Base-by-base conservation (phyloP, 2,113 vertebrate genomes). In the Dasyornis broadbenti region DNA sequence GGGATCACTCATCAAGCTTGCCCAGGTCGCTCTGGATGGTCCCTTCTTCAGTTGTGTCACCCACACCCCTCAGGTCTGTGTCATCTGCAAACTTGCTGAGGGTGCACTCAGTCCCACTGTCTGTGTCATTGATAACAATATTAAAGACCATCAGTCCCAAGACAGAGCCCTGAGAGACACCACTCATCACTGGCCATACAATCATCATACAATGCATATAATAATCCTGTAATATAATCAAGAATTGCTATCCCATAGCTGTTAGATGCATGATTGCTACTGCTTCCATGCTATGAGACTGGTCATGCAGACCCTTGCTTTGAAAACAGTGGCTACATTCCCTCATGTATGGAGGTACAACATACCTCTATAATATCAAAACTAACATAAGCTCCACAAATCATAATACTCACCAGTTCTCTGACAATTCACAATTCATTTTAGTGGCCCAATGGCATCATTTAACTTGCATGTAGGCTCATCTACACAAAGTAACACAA, bases 1-100 rank as follows among this genome's bases (percentile, higher is more conserved):
- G 0, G 31, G 31, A 35, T 12, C 24, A 49, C 31, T 40, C 0
- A 0, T 37, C 21, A 15, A 42, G 22, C 7, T 54, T 69, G 47
- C 24, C 47, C 49, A 42, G 56, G 4, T 42, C 35, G 20, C 71
- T 56, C 63, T 35, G 31, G 12, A 37, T 19, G 2, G 47, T 37
- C 10, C 30, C 31, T 35, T 54, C n/a, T 31, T 47, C 40, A 49
- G 17, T 8, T 37, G 31, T 28, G 40, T 16, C 54, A 60, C 49
- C 10, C 27, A 26, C 26, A 76, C 3, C 12, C n/a, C 30, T 54
- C 54, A 69, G 70, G 31, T 56, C 40, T 16, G 45, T 22, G 30
- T 31, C 54, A 42, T 13, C 54, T 54, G 54, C 47, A 76, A 61
- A 47, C 26, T 13, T 27, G 63, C n/a, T 31, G 63, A 31, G 63